These are phyloP conservation scores for Copidosoma aretas DNA, from an alignment of 2,888 invertebrate species.

Conservation along the genomic window DNA sequence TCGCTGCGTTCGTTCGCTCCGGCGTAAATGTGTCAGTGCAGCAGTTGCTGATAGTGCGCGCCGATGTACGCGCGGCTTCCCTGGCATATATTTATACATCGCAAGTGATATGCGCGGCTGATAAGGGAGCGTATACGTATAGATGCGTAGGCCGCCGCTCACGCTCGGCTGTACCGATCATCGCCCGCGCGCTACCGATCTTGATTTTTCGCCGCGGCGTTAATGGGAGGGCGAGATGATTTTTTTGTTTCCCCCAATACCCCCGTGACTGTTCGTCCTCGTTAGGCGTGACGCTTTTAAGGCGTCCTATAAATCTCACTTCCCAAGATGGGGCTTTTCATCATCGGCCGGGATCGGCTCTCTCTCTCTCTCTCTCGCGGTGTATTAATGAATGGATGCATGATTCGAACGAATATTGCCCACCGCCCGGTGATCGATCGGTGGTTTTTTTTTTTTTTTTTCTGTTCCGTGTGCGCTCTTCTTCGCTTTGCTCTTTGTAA, in stretches of 20 bases:
- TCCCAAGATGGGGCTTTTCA: background rate
- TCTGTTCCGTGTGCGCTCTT: too few species aligned
- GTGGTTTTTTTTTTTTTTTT: background rate
- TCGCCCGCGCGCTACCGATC: too few species aligned
- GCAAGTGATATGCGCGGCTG: background rate
- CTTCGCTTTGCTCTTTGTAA: too few species aligned
- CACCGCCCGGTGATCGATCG: too few species aligned
- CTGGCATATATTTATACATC: too few species aligned
- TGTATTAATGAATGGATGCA: background rate
- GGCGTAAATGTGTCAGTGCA: slow-evolving; percentile 41
- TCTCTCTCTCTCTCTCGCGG: background rate
- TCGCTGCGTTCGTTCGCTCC: slow-evolving; percentile 35
- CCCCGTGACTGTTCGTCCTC: background rate
- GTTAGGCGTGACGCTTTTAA: background rate
- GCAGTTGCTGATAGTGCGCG: slow-evolving; percentile 26
- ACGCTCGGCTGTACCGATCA: too few species aligned
- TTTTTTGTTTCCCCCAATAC: background rate
- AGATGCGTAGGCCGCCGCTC: too few species aligned
- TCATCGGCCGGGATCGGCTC: too few species aligned
- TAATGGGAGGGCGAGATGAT: background rate
- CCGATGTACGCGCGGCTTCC: slow-evolving; percentile 15
- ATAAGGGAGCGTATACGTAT: background rate
- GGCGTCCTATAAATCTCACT: background rate
- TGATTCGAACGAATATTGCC: too few species aligned
- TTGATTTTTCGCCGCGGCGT: background rate